Percentiles rank a stretch among this genome's conserved stretches.
These are phyloP conservation scores for Oncorhynchus gorbuscha DNA, from an alignment of 2,113 vertebrate species.

Conservation along the genomic window DNA sequence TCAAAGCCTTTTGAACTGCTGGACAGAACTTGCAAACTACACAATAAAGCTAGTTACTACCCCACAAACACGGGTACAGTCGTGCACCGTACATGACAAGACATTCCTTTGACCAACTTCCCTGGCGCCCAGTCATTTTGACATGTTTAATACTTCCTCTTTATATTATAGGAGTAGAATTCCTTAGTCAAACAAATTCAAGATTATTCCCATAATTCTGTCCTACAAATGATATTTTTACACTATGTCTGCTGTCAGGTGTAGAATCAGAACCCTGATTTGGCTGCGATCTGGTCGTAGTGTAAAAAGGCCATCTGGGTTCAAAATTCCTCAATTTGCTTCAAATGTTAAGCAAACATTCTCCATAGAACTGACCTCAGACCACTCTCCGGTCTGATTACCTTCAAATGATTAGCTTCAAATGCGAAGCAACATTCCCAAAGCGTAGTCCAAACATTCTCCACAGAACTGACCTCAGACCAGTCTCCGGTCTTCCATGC, in stretches of 20 bases:
- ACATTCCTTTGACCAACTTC: constrained; percentile 40
- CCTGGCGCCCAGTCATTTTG: constrained; percentile 21
- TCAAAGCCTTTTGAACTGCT: constrained; percentile 27
- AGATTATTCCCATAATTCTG: too few relatives aligned
- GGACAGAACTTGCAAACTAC: constrained; percentile 46
- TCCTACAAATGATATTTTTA: too few relatives aligned
- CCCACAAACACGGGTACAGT: constrained; percentile 25
- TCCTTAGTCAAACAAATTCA: too few relatives aligned
- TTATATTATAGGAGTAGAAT: too few relatives aligned
- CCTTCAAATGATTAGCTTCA: too few relatives aligned
- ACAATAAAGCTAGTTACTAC: constrained; percentile 30
- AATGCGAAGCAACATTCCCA: neutral
- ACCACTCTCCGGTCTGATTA: constrained; percentile 85
- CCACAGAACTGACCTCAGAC: constrained; percentile 85
- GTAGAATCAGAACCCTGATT: neutral
- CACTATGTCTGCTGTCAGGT: too few relatives aligned
- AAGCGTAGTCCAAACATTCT: neutral
- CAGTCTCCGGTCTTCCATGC: constrained; percentile 92
- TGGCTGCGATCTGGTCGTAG: neutral
- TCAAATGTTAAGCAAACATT: too few relatives aligned
- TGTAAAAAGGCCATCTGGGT: too few relatives aligned
- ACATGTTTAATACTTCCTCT: constrained; percentile 7
- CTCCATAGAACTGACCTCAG: constrained; percentile 80
- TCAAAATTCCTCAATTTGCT: too few relatives aligned
- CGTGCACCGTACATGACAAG: constrained; percentile 12